A percentile compares a stretch with the other conserved stretches of the same genome.
Conservation (phyloP, 2,113 vertebrate species). For the Sceloporus undulatus region DNA sequence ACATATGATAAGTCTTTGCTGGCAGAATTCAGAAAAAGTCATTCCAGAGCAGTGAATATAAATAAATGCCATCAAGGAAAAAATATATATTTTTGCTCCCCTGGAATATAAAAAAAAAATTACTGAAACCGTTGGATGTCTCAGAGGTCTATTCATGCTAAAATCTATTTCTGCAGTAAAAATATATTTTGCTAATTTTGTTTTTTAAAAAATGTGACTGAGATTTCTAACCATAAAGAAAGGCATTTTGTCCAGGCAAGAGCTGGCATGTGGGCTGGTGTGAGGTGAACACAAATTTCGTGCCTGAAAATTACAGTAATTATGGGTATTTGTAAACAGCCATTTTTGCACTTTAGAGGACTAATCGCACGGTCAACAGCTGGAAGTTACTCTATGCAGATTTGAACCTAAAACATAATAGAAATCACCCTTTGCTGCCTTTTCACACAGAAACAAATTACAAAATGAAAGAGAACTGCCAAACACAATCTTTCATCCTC, state of each 20-base stretch:
- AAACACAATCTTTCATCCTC: conserved; percentile 55
- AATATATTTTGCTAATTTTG: conserved; percentile 77
- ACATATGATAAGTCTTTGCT: conserved; percentile 82
- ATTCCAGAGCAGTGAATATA: conserved; percentile 82
- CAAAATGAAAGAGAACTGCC: conserved; percentile 56
- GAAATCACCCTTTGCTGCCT: conserved; percentile 74
- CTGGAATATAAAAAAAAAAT: conserved; percentile 78
- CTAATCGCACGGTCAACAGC: conserved; percentile 69
- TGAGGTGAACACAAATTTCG: conserved; percentile 66
- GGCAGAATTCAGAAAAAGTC: conserved; percentile 83
- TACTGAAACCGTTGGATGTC: conserved; percentile 83
- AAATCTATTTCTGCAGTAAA: conserved; percentile 80
- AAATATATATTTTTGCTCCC: conserved; percentile 77
- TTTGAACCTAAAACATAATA: conserved; percentile 69
- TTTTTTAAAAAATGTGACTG: conserved; percentile 63
- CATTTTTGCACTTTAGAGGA: conserved; percentile 67
- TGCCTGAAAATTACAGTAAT: conserved; percentile 74
- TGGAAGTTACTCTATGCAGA: conserved; percentile 69
- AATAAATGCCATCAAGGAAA: conserved; percentile 83
- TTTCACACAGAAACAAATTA: conserved; percentile 67
- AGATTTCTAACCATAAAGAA: conserved; percentile 72
- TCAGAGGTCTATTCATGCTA: conserved; percentile 79
- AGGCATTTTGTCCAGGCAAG: conserved; percentile 67
- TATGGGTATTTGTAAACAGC: conserved; percentile 72
- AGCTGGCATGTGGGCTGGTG: conserved; percentile 64